Conservation (phyloP, 2,888 invertebrate genomes). For the Horisme vitalbata region DNA sequence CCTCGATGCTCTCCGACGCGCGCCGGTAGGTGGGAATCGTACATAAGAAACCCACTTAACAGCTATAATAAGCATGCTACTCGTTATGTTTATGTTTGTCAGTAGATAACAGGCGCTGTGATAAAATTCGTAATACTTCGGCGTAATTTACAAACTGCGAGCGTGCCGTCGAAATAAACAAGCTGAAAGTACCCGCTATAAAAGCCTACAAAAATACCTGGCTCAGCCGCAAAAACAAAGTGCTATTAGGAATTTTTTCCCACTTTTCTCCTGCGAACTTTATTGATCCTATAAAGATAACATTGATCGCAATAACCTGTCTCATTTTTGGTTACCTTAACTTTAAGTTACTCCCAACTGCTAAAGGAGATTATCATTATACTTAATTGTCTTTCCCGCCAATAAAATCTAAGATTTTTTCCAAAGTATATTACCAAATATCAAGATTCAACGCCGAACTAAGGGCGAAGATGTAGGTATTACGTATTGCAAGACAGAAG, state of each 20-base stretch:
- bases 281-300: not conserved
- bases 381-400: too few relatives aligned
- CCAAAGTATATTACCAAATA: not conserved
- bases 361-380: too few relatives aligned
- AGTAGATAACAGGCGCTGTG: slow-evolving; percentile 42
- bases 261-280: slow-evolving; percentile 12
- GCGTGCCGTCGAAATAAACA: slow-evolving; percentile 23
- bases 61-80: too few relatives aligned
- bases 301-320: not conserved
- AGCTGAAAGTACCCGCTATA: slow-evolving; percentile 18
- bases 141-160: slow-evolving; percentile 41
- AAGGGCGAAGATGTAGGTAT: too few relatives aligned
- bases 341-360: too few relatives aligned
- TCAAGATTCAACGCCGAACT: too few relatives aligned
- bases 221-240: slow-evolving; percentile 21
- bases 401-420: too few relatives aligned
- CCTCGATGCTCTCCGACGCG: too few relatives aligned
- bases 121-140: slow-evolving; percentile 43
- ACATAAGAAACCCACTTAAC: too few relatives aligned
- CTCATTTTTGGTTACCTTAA: not conserved
- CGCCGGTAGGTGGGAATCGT: too few relatives aligned
- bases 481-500: too few relatives aligned
- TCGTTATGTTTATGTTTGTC: not conserved
- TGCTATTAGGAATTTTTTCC: slow-evolving; percentile 21
- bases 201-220: slow-evolving; percentile 16